Percentiles rank a stretch among this genome's conserved stretches.
Evolutionary conservation across 2,113 vertebrate genomes (phyloP).

Genomic region (Chamaea fasciata): DNA sequence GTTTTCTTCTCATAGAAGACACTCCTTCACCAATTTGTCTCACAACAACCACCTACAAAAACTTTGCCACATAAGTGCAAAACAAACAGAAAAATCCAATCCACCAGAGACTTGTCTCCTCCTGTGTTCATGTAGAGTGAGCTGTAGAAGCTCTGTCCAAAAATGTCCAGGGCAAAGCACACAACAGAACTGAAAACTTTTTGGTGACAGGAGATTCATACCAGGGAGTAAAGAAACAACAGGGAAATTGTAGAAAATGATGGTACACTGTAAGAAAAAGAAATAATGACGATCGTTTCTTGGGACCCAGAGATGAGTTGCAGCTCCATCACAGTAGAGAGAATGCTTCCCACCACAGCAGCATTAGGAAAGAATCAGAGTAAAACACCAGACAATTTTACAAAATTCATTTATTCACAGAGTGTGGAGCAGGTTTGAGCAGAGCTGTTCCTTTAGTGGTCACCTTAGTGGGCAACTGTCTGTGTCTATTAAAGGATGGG

Average conservation of each 20-base stretch:
- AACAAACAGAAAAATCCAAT: neutral
- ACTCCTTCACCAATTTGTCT: neutral
- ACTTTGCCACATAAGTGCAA: neutral
- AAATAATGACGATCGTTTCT: neutral
- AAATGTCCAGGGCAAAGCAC: neutral
- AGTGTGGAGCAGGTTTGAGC: neutral
- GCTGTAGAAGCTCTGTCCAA: neutral
- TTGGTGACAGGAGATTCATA: neutral
- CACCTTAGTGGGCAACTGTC: neutral
- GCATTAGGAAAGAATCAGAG: neutral
- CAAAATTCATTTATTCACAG: neutral
- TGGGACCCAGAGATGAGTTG: neutral
- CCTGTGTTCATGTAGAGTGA: neutral
- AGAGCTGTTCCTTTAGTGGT: neutral
- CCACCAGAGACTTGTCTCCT: neutral
- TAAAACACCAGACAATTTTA: neutral
- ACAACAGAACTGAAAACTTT: neutral
- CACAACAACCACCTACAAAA: fast-evolving
- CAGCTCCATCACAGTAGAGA: neutral
- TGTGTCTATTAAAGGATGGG: neutral
- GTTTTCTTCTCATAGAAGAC: neutral
- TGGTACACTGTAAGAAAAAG: neutral
- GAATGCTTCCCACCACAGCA: neutral
- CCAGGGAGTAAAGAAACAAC: neutral
- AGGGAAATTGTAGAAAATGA: neutral